Base-by-base conservation (phyloP, 92 coral and sea anemone species). In the Epizoanthus stellaris region DNA sequence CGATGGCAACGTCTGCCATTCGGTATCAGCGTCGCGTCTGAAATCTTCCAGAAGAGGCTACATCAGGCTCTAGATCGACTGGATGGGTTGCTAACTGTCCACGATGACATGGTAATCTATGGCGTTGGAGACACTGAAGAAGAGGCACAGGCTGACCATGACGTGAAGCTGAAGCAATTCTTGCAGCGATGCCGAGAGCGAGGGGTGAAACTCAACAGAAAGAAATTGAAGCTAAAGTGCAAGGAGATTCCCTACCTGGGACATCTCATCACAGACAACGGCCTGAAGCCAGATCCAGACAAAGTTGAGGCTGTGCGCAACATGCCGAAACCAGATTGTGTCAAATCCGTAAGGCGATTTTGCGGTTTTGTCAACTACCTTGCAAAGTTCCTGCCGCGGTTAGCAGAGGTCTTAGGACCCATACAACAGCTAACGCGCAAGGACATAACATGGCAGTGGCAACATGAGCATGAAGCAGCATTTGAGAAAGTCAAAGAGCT, bases 61-160 rank as follows among this genome's bases (percentile, higher is more conserved):
- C 76, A 86, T 80, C 93, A 92, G 73, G 91, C 92, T 30, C 90
- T 87, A 0, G 88, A 87, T 43, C 67, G 75, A 84, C 89, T 91
- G n/a, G 75, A 76, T 36, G 89, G 89, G 3, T 64, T 91, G 73
- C 87, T 88, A 0, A 81, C 81, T 30, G 89, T 88, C 20, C 87
- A 85, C 39, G 92, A 91, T 63, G 94, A 89, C 69, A 81, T 91
- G 90, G 88, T 91, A 6, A 88, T 91, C 15, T 91, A 75, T 40
- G 92, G 94, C 4, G 62, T 52, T n/a, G 82, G 90, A 0, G 88
- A 79, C 19, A 80, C 94, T 9, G 86, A 80, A 0, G 94, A 88
- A 59, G 89, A 91, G 56, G 92, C 89, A 47, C 53, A 47, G 53
- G 49, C 49, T 25, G 52, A 72, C 49, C 86, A 90, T 42, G 54